A percentile compares a stretch with the other conserved stretches of the same genome.
phyloP scores from a whole-genome alignment of 2,113 vertebrate genomes.

The Coturnix japonica region DNA sequence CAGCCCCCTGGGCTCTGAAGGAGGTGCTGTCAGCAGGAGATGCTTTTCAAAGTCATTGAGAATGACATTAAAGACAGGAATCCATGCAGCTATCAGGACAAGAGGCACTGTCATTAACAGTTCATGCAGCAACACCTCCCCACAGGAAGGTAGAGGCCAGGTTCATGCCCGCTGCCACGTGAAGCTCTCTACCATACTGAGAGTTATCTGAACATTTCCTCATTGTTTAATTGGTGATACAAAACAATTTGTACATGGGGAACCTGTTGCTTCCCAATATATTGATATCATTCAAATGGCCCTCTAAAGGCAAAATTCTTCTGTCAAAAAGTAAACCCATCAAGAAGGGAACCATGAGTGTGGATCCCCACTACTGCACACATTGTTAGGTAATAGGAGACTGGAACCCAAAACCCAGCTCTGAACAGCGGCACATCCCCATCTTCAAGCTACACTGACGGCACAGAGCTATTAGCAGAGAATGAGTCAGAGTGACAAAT shows the following conservation, averaged over 20 bases:
- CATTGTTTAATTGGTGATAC: neutral
- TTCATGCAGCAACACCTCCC: neutral
- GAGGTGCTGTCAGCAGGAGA: neutral
- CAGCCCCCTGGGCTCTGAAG: neutral
- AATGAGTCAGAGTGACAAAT: slow-evolving; percentile 23
- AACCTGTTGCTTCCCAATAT: neutral
- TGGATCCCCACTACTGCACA: neutral
- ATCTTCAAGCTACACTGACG: neutral
- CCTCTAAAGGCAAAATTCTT: neutral
- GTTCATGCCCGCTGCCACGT: neutral
- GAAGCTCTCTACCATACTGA: neutral
- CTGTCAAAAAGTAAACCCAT: neutral
- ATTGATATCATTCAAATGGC: neutral
- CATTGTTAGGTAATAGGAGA: neutral
- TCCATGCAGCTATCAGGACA: neutral
- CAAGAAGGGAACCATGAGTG: neutral
- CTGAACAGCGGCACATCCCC: neutral
- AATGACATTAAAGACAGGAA: neutral
- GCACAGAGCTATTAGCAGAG: neutral
- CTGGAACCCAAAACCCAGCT: neutral
- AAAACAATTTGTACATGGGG: neutral
- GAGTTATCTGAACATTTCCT: neutral
- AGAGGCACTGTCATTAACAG: neutral
- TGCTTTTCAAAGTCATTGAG: neutral
- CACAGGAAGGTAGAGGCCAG: neutral